Evolutionary conservation across 2,113 vertebrate genomes (phyloP), one percentile per base, ranked within the genome.

Genomic region (Todiramphus chloris): DNA sequence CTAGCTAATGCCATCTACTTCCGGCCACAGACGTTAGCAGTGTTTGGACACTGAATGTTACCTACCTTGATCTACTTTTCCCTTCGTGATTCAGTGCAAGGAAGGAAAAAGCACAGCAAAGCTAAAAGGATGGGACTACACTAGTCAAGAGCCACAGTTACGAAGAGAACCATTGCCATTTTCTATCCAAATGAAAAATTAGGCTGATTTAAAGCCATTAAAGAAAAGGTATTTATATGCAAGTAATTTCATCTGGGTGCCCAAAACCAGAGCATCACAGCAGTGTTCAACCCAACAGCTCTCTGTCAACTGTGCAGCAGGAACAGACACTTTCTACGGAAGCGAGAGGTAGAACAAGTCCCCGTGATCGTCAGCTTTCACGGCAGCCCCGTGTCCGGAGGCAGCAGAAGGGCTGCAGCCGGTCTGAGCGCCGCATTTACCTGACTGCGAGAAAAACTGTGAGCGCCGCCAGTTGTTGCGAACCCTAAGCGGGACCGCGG

Each of bases 381-480:
- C 83, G 92, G 87, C 93, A 94, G 96, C 72, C 90, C 96, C 16
- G 35, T 1, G 60, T 91, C 92, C 0, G 78, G 86, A 78, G 88
- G 94, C 87, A 87, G 94, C 58, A 64, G 60, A 50, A 89, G 87
- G 94, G 93, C 94, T 33, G 91, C 83, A 94, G 93, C 90, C 78
- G 89, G 25, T 63, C 90, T 63, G 66, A 83, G 94, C 44, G 15
- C 67, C 13, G 39, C 21, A 62, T 98, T 99, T 99, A 99, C 99
- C 99, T 99, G 99, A 96, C 90, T 94, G 97, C 9, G 98, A 98
- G 98, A 99, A 99, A 99, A 99, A 99, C 94, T 98, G 98, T 96
- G 98, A 98, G 83, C 99, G 99, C 96, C 98, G 98, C 98, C 99
- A 99, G 98, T 97, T 98, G 98, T 98, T 99, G 98, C 98, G 98